A percentile compares a stretch with the other conserved stretches of the same genome.
These are phyloP conservation scores for Syngnathus scovelli DNA, from an alignment of 2,113 vertebrate genomes.

Conservation along the genomic window DNA sequence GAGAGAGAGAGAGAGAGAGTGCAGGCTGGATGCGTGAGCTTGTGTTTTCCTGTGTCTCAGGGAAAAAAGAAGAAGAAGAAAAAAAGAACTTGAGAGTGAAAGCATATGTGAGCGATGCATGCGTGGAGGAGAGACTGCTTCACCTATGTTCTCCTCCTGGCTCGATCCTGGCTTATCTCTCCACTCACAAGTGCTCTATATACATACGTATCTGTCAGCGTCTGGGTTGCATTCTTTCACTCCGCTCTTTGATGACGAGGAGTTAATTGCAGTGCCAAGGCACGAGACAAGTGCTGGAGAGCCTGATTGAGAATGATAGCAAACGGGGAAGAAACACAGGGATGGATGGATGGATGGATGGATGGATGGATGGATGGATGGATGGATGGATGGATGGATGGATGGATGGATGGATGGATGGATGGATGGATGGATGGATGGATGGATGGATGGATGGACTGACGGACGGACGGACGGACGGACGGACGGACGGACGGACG, in stretches of 20 bases:
- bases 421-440: no score
- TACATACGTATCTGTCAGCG: conserved; percentile 29
- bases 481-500: no score
- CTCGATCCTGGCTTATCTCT: conserved; percentile 45
- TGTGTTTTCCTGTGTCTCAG: conserved; percentile 34
- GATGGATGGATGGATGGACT: no score
- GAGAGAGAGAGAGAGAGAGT: conserved; percentile 10
- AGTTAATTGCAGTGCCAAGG: conserved; percentile 52
- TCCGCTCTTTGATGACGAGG: conserved; percentile 59
- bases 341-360: conserved; percentile 8
- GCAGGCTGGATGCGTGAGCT: conserved; percentile 15
- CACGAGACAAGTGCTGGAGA: conserved; percentile 45
- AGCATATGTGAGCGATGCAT: conserved; percentile 9
- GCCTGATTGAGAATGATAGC: conserved; percentile 12
- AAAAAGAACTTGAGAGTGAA: neutral
- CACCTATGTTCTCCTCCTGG: conserved; percentile 47
- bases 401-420: no score
- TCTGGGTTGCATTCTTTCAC: conserved; percentile 47
- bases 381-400: no score
- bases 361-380: conserved; percentile 31
- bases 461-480: no score
- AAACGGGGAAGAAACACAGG: conserved; percentile 13
- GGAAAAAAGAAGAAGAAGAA: no score
- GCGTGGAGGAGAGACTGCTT: conserved; percentile 6
- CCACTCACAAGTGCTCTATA: conserved; percentile 38